These are phyloP conservation scores for Onchidella celtica DNA, from an alignment of 2,888 invertebrate genomes.

Conservation along the genomic window DNA sequence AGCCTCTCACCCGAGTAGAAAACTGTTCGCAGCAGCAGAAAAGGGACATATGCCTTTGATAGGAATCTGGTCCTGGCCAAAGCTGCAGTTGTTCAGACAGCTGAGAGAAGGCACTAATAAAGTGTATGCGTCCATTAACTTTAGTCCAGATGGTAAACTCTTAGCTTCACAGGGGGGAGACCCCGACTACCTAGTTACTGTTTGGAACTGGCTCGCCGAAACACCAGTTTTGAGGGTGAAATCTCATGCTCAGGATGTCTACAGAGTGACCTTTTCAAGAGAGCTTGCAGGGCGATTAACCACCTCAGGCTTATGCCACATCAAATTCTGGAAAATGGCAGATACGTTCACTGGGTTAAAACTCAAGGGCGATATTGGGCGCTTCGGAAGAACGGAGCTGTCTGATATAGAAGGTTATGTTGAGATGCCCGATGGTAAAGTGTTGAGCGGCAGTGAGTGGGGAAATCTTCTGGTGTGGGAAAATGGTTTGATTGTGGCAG, in stretches of 20 bases:
- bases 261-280: constrained; percentile 42
- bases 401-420: constrained; percentile 50
- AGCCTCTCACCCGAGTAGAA: constrained; percentile 39
- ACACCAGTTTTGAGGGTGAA: constrained; percentile 47
- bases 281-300: constrained; percentile 44
- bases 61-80: constrained; percentile 51
- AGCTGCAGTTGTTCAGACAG: constrained; percentile 43
- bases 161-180: constrained; percentile 51
- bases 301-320: constrained; percentile 48
- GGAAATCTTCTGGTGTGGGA: constrained; percentile 54
- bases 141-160: constrained; percentile 38
- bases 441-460: constrained; percentile 52
- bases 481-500: constrained; percentile 49
- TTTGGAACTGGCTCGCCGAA: constrained; percentile 52
- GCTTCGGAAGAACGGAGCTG: constrained; percentile 44
- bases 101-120: constrained; percentile 45
- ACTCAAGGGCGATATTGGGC: constrained; percentile 49
- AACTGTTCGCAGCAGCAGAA: constrained; percentile 50
- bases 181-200: constrained; percentile 49
- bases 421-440: constrained; percentile 51
- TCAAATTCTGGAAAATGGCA: constrained; percentile 56
- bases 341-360: constrained; percentile 53
- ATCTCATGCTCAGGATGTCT: constrained; percentile 49
- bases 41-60: constrained; percentile 45
- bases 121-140: constrained; percentile 46